Evolutionary conservation across 2,797 vertebrate genomes (phyloP).

Genomic region (Dryobates pubescens): DNA sequence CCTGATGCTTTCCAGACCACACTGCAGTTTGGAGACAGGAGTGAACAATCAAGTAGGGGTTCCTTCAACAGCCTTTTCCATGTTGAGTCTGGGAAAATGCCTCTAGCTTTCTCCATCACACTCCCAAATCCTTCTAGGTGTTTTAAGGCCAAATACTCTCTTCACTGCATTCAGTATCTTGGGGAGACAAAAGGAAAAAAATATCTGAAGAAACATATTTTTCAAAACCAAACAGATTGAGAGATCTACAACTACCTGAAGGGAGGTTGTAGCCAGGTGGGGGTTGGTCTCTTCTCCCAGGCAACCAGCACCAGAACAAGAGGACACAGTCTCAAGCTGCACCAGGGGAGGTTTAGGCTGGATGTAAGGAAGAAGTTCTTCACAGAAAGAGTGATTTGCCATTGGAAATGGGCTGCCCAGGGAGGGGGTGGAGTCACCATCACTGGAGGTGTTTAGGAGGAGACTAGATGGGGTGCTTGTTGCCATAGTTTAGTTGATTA

Average conservation of each 20-base stretch:
- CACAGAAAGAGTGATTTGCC: too few relatives aligned
- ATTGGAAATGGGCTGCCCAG: too few relatives aligned
- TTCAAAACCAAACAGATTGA: not conserved
- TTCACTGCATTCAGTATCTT: not conserved
- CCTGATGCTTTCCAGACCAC: not conserved
- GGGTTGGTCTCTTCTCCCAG: too few relatives aligned
- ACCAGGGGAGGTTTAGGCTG: too few relatives aligned
- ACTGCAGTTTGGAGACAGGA: not conserved
- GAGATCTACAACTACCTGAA: not conserved
- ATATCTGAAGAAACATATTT: not conserved
- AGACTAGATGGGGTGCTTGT: too few relatives aligned
- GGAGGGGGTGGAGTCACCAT: too few relatives aligned
- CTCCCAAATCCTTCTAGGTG: not conserved
- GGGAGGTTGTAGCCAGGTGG: too few relatives aligned
- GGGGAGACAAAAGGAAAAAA: not conserved
- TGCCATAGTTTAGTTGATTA: too few relatives aligned
- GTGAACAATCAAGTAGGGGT: not conserved
- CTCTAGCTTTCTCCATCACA: not conserved
- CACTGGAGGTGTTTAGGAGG: too few relatives aligned
- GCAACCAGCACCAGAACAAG: too few relatives aligned
- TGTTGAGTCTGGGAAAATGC: not conserved
- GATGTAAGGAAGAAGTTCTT: too few relatives aligned
- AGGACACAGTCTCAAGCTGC: too few relatives aligned
- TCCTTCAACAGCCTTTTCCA: not conserved
- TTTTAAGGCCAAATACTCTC: not conserved